Evolutionary conservation across 2,797 vertebrate genomes (phyloP).

Genomic region (Liparis tanakae): DNA sequence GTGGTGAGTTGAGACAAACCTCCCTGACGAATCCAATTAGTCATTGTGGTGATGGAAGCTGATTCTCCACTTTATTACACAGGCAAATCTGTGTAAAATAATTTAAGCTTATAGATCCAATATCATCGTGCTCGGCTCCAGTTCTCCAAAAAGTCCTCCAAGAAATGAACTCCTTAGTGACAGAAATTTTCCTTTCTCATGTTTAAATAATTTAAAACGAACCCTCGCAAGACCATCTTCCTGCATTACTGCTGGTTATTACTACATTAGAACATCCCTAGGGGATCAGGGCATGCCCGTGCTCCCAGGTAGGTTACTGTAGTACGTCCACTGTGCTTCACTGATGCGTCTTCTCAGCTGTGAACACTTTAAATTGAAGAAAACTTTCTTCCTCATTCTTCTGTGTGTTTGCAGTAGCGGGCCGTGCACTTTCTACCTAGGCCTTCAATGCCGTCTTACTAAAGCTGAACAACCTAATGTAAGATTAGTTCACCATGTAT

Average conservation of each 20-base stretch:
- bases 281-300: not conserved
- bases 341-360: constrained; percentile 24
- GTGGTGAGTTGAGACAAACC: not conserved
- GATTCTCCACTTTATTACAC: not conserved
- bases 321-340: constrained; percentile 11
- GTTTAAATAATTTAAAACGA: not conserved
- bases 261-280: not conserved
- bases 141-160: not conserved
- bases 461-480: too few relatives aligned
- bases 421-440: too few relatives aligned
- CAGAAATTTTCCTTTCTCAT: constrained; percentile 4
- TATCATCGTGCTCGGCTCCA: not conserved
- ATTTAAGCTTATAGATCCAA: not conserved
- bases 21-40: not conserved
- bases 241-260: not conserved
- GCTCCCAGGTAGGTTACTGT: constrained; percentile 17
- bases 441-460: too few relatives aligned
- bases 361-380: constrained; percentile 50
- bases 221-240: constrained; percentile 14
- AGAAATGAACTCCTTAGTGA: not conserved
- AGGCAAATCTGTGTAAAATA: constrained; percentile 4
- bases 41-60: constrained; percentile 1
- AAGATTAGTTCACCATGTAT: too few relatives aligned
- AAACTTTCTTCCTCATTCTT: constrained; percentile 17
- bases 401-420: too few relatives aligned